A percentile compares a stretch with the other conserved stretches of the same genome.
Evolutionary conservation across 2,888 invertebrate species (phyloP).

Genomic region (Leucophenga montana): DNA sequence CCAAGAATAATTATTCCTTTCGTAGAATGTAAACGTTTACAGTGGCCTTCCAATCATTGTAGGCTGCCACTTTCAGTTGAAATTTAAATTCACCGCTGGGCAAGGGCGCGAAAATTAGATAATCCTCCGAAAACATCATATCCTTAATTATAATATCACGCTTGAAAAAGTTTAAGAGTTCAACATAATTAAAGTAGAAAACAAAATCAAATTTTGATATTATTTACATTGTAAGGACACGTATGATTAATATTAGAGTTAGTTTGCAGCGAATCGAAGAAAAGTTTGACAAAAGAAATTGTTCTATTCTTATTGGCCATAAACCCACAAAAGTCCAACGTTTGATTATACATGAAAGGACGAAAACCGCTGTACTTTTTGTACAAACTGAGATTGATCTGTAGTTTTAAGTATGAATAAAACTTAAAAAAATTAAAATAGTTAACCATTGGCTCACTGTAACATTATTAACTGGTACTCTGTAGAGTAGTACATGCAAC

Average conservation of each 20-base stretch:
- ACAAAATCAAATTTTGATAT: not conserved
- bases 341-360: slow-evolving; percentile 42
- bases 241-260: slow-evolving; percentile 38
- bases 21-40: not conserved
- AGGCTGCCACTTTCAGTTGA: not conserved
- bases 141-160: slow-evolving; percentile 24
- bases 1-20: not conserved
- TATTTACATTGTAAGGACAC: slow-evolving; percentile 40
- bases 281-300: slow-evolving; percentile 27
- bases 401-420: not conserved
- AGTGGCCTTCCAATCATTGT: slow-evolving; percentile 4
- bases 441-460: slow-evolving; percentile 10
- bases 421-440: no score
- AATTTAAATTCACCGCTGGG: slow-evolving; percentile 29
- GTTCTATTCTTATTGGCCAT: not conserved
- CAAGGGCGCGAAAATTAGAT: slow-evolving; percentile 6
- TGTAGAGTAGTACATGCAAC: slow-evolving; percentile 5
- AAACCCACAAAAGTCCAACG: slow-evolving; percentile 35
- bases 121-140: slow-evolving; percentile 24
- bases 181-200: slow-evolving; percentile 1
- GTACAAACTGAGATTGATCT: not conserved
- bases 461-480: slow-evolving; percentile 22
- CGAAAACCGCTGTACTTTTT: slow-evolving; percentile 32
- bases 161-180: not conserved
- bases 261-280: not conserved